Evolutionary conservation across 1,140 invertebrate species (phyloP), one percentile per base, ranked within the genome.

Genomic region (Lordiphosa collinella): DNA sequence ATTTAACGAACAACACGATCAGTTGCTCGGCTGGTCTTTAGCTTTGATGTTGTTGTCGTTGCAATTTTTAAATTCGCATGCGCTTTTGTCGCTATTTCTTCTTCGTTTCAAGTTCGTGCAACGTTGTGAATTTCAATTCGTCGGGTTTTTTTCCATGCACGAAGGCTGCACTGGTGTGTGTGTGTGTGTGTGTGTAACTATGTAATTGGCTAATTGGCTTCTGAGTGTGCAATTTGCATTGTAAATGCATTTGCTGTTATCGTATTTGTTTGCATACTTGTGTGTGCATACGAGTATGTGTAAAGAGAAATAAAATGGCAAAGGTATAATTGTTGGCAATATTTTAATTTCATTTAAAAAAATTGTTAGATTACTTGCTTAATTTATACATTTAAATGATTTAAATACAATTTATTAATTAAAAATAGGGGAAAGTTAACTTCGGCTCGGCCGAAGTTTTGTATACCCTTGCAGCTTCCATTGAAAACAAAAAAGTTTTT

Each of bases 121-220:
- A 8, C 32, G 64, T 31, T 35, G 8, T 76, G 71, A 63, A 82
- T 84, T 82, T 76, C 51, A 82, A 82, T 82, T 82, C 58, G 76
- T 76, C 59, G 75, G 75, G 37, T 6, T 25, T 16, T 50, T 31
- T 49, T 48, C 36, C 25, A 8, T 64, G 44, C 59, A 70, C 76
- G 78, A 71, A 61, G 56, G 22, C 35, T 51, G 37, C 29, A 25
- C 16, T 11, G 3, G 32, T 44, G 54, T 49, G 59, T 67, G 52
- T 36, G 54, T 49, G 59, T 67, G 52, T 36, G 37, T 51, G 25
- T 34, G 40, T 52, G 52, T 29, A 35, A 13, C 2, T 22, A 10
- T 59, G 35, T 25, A 13, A 59, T 68, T 58, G 61, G 65, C 58
- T 29, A 32, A 16, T 40, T 8, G 7, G 31, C 12, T 43, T n/a